Evolutionary conservation across 2,113 vertebrate species (phyloP), one percentile per base, ranked within the genome.

Genomic region (Hoplias malabaricus): DNA sequence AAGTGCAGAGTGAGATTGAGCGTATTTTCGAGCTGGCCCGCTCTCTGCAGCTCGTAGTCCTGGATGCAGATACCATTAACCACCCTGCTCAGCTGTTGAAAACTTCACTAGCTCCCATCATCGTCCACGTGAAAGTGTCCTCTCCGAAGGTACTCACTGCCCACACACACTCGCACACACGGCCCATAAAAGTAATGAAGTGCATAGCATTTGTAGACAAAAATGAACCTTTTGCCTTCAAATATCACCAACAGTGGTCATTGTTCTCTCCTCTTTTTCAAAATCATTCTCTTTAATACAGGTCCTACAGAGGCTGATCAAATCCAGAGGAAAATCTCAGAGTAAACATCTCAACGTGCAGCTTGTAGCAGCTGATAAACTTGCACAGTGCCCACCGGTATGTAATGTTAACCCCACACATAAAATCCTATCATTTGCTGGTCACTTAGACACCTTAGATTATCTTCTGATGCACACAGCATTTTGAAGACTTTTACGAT

Each of bases 291-390:
- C 16, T n/a, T 11, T 48, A 10, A 14, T 79, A 34, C 83, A 99
- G 97, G 97, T 99, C 73, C 92, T 99, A 79, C 97, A 99, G 90
- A 89, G 97, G 86, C 87, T 99, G 72, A 94, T 99, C 78, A 99
- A 99, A 79, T 99, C 97, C 77, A 91, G 96, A 90, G 97, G 97
- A 57, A 98, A 98, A 85, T 98, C 96, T 5, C 97, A 98, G 85
- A 96, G 95, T 66, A 98, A 98, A 92, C 97, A 99, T 85, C 94
- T 99, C 86, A 98, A 99, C 16, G 97, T 99, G 79, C 97, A 99
- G 92, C 97, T 99, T 70, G 96, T 98, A 82, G 96, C 97, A 5
- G 96, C 97, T 0, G 97, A 99, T 89, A 99, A 99, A 89, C 84
- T 99, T 88, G 95, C 95, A 0, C 97, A 98, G 86, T 98, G 97